A percentile compares a stretch with the other conserved stretches of the same genome.
Evolutionary conservation across 2,797 vertebrate species (phyloP).

Genomic region (Smutsia gigantea): DNA sequence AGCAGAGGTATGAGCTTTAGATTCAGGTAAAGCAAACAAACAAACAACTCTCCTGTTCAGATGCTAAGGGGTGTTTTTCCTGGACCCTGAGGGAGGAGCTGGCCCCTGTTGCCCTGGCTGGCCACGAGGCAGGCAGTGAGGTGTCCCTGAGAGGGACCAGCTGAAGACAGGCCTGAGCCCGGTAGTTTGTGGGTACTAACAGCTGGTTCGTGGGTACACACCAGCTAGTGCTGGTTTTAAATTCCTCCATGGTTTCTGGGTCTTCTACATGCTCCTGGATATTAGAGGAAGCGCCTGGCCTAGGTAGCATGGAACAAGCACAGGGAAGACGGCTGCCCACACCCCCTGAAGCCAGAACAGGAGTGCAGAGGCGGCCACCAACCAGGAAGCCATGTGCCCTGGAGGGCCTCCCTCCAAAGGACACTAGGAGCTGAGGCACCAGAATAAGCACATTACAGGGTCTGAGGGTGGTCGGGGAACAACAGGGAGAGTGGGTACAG

Average conservation of each 20-base stretch:
- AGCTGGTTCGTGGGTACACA: too few relatives aligned
- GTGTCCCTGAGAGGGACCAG: not conserved
- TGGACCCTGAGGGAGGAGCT: not conserved
- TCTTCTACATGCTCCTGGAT: not conserved
- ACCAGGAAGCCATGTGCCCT: not conserved
- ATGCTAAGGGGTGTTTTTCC: not conserved
- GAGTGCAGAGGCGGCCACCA: not conserved
- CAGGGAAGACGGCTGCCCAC: not conserved
- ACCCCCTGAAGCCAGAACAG: not conserved
- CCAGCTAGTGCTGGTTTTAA: not conserved
- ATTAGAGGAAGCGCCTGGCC: not conserved
- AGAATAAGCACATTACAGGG: accelerated
- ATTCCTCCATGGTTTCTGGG: not conserved
- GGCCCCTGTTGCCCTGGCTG: accelerated
- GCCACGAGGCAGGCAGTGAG: not conserved
- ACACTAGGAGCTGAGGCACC: not conserved
- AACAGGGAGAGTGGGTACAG: not conserved
- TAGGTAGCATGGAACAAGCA: not conserved
- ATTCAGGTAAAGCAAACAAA: not conserved
- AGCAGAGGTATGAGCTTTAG: not conserved
- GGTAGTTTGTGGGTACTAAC: not conserved
- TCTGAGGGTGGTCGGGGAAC: not conserved
- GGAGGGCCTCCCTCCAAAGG: not conserved
- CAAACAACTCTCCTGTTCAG: not conserved
- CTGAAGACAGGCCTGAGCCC: not conserved